Evolutionary conservation across 1,140 invertebrate species (phyloP), one percentile per base, ranked within the genome.

Genomic region (Listronotus bonariensis): DNA sequence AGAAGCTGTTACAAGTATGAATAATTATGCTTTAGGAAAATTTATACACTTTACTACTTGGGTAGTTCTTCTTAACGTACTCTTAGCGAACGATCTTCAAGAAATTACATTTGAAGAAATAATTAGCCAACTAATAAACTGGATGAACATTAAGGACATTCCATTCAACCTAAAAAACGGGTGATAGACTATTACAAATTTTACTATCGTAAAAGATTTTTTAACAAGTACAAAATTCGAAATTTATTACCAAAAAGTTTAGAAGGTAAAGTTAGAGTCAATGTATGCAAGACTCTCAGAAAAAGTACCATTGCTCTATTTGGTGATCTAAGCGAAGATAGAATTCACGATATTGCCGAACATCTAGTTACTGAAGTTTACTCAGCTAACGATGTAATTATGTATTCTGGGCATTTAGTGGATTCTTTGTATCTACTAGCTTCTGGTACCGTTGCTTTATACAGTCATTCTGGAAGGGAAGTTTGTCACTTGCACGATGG

Each of bases 371-470:
- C 61, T 15, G 68, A 74, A 67, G 63, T 72, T n/a, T 74, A 67
- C 48, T 52, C 68, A 8, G 62, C 71, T 4, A 71, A 74, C 41
- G 72, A 74, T 48, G 45, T 68, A 6, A 84, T 86, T 15, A 74
- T 83, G 6, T 81, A 81, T 68, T 82, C 83, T 4, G 82, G 82
- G 1, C 78, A 77, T 12, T 73, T 78, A 14, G 84, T 83, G 6
- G 80, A 84, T 41, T 84, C 81, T 62, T 84, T 87, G 81, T 87
- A 80, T 69, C 84, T 86, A 57, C 72, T 86, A 8, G 79, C 80
- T 0, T 80, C 73, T 31, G 85, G 85, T 20, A 83, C 82, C 3
- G 83, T 86, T 0, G 81, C 82, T 7, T 77, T 86, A 17, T 78
- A 82, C 14, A 85, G 84, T 0, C 77, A 82, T 8, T 82, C 82